Evolutionary conservation across 2,888 invertebrate species (phyloP), one percentile per base, ranked within the genome.

Genomic region (Mesorhabditis spiculigera): DNA sequence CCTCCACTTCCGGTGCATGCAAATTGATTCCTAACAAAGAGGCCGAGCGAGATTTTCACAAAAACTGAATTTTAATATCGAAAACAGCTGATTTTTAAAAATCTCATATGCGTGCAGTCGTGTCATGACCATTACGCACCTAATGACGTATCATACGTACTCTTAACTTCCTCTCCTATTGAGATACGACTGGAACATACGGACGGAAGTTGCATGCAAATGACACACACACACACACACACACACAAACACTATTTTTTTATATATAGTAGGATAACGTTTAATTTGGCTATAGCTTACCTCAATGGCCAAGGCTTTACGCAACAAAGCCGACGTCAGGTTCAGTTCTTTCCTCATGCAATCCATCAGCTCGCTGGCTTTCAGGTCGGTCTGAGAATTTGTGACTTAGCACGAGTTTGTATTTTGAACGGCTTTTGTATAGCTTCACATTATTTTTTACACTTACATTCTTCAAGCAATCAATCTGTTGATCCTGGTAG

Each of bases 401-500:
- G n/a, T 50, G 58, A 50, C n/a, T 50, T 50, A 13, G n/a, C 58
- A 13, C 58, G n/a, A 50, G 58, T 50, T 50, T n/a, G 58, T n/a
- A 50, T 50, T 50, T 50, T 10, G 1, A 50, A 50, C 10, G n/a
- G 58, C n/a, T 50, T 50, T 50, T 50, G 8, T 50, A 50, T n/a
- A 50, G n/a, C n/a, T n/a, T 50, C n/a, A 13, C 58, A 10, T 50
- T 50, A 13, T 50, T 50, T 50, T n/a, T 50, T n/a, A 50, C 8
- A 50, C 58, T 50, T n/a, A 50, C 58, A 50, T 50, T 50, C n/a
- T 50, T 75, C 0, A 80, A 72, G 65, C 80, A 80, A 42, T 70
- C 67, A 6, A 80, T 75, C 67, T 75, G 71, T n/a, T 73, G 67
- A 63, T 75, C 72, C 69, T 78, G 78, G 62, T 75, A 76, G 68